phyloP scores from a whole-genome alignment of 2,888 invertebrate species.

The Andrena fulva region DNA sequence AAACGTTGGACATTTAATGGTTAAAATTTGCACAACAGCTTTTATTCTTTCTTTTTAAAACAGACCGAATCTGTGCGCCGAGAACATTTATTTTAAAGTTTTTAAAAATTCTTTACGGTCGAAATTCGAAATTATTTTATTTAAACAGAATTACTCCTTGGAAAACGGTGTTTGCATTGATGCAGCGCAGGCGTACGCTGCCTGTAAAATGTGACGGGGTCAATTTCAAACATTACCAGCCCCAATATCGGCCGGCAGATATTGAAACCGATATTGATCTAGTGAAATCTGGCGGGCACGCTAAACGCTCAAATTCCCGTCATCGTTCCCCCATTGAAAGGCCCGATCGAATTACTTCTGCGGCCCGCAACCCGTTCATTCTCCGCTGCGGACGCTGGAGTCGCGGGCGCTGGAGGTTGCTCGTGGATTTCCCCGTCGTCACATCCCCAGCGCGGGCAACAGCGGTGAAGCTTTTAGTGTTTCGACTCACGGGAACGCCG shows the following conservation, averaged over 20 bases:
- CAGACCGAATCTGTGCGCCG: too few species aligned
- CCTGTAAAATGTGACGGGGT: constrained; percentile 45
- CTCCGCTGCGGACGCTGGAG: background rate
- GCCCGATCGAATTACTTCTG: constrained; percentile 50
- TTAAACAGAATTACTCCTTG: constrained; percentile 57
- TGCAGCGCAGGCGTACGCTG: constrained; percentile 36
- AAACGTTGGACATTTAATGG: too few species aligned
- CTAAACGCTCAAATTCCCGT: constrained; percentile 38
- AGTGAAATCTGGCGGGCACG: constrained; percentile 25
- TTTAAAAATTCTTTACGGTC: too few species aligned
- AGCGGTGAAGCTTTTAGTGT: constrained; percentile 45
- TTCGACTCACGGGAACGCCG: constrained; percentile 68
- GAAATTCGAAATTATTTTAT: too few species aligned
- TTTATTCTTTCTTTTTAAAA: too few species aligned
- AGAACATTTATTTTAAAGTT: too few species aligned
- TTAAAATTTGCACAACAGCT: too few species aligned
- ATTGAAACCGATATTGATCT: constrained; percentile 48
- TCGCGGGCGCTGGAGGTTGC: background rate
- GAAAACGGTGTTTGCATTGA: constrained; percentile 54
- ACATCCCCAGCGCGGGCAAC: constrained; percentile 7
- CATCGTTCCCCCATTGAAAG: constrained; percentile 47
- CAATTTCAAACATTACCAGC: constrained; percentile 53
- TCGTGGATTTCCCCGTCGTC: constrained; percentile 3
- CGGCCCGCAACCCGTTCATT: constrained; percentile 36
- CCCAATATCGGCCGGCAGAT: constrained; percentile 47